Evolutionary conservation across 2,113 vertebrate species (phyloP).

Genomic region (Zingel zingel): DNA sequence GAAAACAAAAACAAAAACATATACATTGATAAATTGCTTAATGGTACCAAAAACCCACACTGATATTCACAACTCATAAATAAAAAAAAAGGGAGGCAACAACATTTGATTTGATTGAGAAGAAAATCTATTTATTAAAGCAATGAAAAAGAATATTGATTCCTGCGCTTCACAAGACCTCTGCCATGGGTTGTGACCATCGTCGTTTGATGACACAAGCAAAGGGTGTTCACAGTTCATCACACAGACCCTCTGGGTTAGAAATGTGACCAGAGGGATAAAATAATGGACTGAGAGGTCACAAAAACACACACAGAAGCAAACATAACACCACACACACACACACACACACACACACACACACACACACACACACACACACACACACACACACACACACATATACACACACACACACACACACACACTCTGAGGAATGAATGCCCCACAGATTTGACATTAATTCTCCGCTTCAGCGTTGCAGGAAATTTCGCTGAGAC

Average conservation of each 20-base stretch:
- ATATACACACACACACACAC: constrained; percentile 62
- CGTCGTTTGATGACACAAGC: constrained; percentile 46
- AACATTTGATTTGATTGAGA: constrained; percentile 19
- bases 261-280: constrained; percentile 70
- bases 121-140: constrained; percentile 8
- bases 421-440: constrained; percentile 73
- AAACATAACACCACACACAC: constrained; percentile 63
- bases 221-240: constrained; percentile 69
- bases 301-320: constrained; percentile 72
- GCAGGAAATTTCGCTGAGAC: constrained; percentile 82
- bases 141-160: constrained; percentile 50
- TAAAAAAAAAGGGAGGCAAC: neutral
- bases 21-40: neutral
- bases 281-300: constrained; percentile 75
- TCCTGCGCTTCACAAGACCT: constrained; percentile 1
- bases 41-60: neutral
- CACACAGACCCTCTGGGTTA: constrained; percentile 62
- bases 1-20: constrained; percentile 57
- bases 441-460: constrained; percentile 78
- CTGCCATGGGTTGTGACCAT: constrained; percentile 34
- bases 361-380: constrained; percentile 15
- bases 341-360: constrained; percentile 18
- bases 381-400: constrained; percentile 8
- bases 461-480: constrained; percentile 78
- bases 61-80: neutral